Conservation (phyloP, 2,888 invertebrate genomes). For the Callosobruchus maculatus region DNA sequence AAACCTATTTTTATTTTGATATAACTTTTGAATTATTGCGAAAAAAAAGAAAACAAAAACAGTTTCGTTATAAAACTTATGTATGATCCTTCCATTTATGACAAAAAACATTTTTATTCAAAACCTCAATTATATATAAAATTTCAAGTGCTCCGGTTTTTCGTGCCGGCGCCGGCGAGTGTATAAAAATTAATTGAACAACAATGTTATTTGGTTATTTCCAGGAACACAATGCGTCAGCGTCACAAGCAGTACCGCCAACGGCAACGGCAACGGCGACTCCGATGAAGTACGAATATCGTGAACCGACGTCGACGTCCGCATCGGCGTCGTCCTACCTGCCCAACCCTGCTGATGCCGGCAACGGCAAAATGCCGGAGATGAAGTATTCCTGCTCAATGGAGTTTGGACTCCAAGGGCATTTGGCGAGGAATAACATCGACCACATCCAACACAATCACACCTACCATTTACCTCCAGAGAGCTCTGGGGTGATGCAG, state of each 20-base stretch:
- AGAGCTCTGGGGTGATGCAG: conserved; percentile 60
- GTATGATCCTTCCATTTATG: no score
- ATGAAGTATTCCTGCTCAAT: conserved; percentile 68
- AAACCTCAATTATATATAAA: no score
- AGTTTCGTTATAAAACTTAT: no score
- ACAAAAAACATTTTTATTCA: no score
- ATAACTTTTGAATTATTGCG: no score
- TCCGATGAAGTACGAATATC: conserved; percentile 59
- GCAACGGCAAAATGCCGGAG: conserved; percentile 56
- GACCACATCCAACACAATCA: conserved; percentile 80
- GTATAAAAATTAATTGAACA: background rate
- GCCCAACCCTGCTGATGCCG: conserved; percentile 46
- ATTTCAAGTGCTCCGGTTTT: no score
- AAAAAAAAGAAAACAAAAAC: no score
- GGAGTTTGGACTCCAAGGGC: conserved; percentile 58
- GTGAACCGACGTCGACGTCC: conserved; percentile 43
- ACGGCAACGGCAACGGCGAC: no score
- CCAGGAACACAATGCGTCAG: conserved; percentile 24
- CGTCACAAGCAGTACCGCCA: conserved; percentile 35
- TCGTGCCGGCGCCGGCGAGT: no score
- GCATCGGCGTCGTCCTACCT: no score
- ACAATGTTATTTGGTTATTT: conserved; percentile 3
- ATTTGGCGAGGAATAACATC: conserved; percentile 48
- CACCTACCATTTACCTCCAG: conserved; percentile 76
- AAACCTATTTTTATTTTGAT: no score